Conservation (phyloP, 2,113 vertebrate species). For the Carassius gibelio region DNA sequence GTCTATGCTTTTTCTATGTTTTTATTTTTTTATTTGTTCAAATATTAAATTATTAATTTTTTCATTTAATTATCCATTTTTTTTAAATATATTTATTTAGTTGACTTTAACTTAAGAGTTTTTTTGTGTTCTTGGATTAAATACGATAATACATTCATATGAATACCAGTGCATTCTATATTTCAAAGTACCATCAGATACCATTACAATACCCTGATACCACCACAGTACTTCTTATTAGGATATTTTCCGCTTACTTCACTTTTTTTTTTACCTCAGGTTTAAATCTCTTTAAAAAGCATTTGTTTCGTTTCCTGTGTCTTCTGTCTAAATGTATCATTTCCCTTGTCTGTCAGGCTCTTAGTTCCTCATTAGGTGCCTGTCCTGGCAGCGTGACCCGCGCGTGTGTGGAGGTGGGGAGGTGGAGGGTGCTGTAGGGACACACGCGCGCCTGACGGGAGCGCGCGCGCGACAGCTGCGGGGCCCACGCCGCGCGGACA, state of each 20-base stretch:
- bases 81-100: no score
- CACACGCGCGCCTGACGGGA: constrained; percentile 59
- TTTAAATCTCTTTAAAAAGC: background rate
- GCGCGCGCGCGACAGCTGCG: constrained; percentile 82
- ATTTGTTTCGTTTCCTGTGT: constrained; percentile 12
- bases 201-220: background rate
- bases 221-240: background rate
- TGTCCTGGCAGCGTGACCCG: background rate
- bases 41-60: no score
- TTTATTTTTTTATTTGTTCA: no score
- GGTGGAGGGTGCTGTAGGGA: no score
- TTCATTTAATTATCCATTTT: no score
- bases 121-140: no score
- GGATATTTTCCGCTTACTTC: background rate
- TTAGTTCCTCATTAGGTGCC: constrained; percentile 3
- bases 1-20: background rate
- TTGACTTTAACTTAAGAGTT: no score
- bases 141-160: background rate
- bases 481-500: constrained; percentile 74
- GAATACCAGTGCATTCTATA: no score
- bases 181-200: background rate
- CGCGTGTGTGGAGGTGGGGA: no score
- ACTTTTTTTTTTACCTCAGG: background rate
- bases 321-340: background rate
- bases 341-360: constrained; percentile 11